Conservation (phyloP, 1,140 invertebrate genomes). For the Dendroctonus valens region DNA sequence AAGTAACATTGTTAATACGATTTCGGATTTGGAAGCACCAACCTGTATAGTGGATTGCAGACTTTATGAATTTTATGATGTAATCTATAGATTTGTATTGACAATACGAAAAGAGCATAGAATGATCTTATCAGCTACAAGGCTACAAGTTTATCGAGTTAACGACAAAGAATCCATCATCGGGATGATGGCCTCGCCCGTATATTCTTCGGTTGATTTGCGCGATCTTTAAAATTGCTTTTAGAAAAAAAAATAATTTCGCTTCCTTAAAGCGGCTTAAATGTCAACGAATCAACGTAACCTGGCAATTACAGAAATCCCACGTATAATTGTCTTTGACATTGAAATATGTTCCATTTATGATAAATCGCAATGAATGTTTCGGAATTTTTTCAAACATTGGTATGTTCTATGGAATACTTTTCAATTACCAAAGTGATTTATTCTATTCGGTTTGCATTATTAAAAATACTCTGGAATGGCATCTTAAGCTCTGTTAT, state of each 20-base stretch:
- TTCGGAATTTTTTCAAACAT: not conserved
- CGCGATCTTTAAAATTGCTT: conserved; percentile 12
- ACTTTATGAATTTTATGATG: no score
- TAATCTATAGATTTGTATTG: no score
- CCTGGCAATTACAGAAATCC: conserved; percentile 13
- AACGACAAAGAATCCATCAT: conserved; percentile 5
- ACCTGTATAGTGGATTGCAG: no score
- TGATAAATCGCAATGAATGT: conserved; percentile 6
- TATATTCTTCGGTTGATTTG: conserved; percentile 12
- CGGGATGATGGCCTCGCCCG: not conserved
- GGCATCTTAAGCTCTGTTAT: no score
- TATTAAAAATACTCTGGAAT: no score
- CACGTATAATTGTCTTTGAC: conserved; percentile 15
- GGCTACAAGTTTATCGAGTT: not conserved
- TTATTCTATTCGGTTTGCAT: no score
- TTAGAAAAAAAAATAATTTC: conserved; percentile 6
- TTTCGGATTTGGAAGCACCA: no score
- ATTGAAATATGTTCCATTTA: conserved; percentile 16
- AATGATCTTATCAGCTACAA: not conserved
- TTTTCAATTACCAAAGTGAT: no score
- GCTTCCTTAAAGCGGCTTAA: conserved; percentile 18
- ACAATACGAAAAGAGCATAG: not conserved
- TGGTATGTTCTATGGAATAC: no score
- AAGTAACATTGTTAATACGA: no score
- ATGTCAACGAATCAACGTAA: conserved; percentile 20